Conservation (phyloP, 2,113 vertebrate genomes). For the Taxidea taxus region DNA sequence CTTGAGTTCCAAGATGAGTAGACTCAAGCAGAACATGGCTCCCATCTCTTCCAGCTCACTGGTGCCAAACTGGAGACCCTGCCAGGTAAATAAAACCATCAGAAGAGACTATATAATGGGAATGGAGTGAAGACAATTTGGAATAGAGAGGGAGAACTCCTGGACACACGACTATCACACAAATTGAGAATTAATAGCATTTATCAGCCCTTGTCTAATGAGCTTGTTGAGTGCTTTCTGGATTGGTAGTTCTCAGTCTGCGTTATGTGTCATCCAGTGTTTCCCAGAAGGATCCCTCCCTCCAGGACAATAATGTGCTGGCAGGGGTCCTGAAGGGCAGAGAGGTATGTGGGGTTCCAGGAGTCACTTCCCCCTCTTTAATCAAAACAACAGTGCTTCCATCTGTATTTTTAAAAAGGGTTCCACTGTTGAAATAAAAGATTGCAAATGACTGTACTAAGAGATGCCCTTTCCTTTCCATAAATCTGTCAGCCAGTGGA, state of each 20-base stretch:
- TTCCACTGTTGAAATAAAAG: not conserved
- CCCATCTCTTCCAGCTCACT: slow-evolving; percentile 94
- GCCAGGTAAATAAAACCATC: slow-evolving; percentile 42
- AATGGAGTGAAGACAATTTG: not conserved
- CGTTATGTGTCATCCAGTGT: fast-evolving
- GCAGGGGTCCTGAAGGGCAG: not conserved
- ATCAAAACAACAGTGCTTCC: not conserved
- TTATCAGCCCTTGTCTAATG: not conserved
- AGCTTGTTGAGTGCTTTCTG: not conserved
- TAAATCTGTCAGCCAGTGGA: not conserved
- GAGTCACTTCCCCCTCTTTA: fast-evolving
- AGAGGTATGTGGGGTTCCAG: fast-evolving
- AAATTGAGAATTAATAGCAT: not conserved
- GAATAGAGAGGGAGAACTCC: not conserved
- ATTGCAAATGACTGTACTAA: not conserved
- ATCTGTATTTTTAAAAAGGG: not conserved
- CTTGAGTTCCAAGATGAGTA: slow-evolving; percentile 89
- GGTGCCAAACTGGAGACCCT: slow-evolving; percentile 93
- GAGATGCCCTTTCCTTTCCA: not conserved
- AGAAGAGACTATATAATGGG: not conserved
- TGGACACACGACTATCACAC: not conserved
- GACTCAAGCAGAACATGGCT: slow-evolving; percentile 91
- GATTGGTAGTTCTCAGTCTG: not conserved
- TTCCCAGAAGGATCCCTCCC: not conserved
- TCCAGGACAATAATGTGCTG: not conserved